Evolutionary conservation across 92 coral and sea anemone genomes (phyloP).

Genomic region (Paragorgia papillata): DNA sequence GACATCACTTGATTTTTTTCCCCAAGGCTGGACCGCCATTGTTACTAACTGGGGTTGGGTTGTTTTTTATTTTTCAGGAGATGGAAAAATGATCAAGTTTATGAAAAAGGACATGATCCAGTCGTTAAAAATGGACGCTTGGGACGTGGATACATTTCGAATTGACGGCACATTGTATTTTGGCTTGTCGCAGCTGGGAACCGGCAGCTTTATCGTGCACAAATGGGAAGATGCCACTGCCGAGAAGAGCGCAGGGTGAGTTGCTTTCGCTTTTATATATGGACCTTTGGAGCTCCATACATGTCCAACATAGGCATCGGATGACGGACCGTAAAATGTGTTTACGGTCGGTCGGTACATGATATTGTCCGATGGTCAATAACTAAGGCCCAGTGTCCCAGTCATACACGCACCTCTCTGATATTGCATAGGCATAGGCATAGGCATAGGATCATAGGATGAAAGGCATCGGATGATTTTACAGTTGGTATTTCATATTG

Average conservation of each 20-base stretch:
- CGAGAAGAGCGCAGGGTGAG: slow-evolving; percentile 1
- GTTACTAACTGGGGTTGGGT: no score
- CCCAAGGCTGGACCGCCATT: no score
- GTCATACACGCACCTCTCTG: no score
- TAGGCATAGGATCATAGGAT: no score
- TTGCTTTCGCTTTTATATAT: neutral
- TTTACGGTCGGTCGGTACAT: neutral
- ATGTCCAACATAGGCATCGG: no score
- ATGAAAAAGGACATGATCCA: slow-evolving; percentile 96
- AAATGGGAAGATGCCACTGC: slow-evolving; percentile 59
- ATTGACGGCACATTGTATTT: slow-evolving; percentile 73
- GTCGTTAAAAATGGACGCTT: slow-evolving; percentile 87
- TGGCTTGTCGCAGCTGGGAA: slow-evolving; percentile 92
- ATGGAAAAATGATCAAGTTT: slow-evolving; percentile 85
- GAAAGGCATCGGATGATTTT: no score
- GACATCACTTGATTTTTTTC: no score
- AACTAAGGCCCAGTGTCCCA: no score
- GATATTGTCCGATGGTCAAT: neutral
- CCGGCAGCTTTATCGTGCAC: slow-evolving; percentile 81
- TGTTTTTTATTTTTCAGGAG: slow-evolving; percentile 51
- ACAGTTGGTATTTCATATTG: no score
- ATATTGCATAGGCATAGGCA: no score
- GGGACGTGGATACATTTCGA: slow-evolving; percentile 90
- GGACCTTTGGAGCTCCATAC: no score
- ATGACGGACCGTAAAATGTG: neutral